phyloP scores from a whole-genome alignment of 2,888 invertebrate species.

The Silvanus unidentatus region DNA sequence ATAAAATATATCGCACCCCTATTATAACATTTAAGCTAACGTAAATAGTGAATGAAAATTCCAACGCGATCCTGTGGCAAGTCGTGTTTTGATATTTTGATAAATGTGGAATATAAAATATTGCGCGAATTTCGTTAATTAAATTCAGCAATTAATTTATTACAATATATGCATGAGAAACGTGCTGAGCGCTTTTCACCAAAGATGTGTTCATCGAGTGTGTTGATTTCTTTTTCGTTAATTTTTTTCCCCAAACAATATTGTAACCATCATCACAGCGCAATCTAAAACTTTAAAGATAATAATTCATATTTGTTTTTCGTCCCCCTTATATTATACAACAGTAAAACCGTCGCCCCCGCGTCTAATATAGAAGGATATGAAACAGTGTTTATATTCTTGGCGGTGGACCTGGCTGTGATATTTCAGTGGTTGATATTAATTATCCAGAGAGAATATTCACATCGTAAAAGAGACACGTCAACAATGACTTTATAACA shows the following conservation, averaged over 20 bases:
- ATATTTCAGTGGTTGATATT: slow-evolving; percentile 30
- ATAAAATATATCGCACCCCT: slow-evolving; percentile 29
- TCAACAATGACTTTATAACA: slow-evolving; percentile 42
- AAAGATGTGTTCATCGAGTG: too few species aligned
- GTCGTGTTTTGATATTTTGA: slow-evolving; percentile 28
- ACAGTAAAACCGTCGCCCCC: too few species aligned
- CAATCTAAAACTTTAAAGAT: too few species aligned
- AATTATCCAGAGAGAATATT: slow-evolving; percentile 40
- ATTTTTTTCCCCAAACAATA: too few species aligned
- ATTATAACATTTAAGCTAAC: slow-evolving; percentile 22
- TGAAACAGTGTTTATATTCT: slow-evolving; percentile 15
- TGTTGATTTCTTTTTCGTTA: too few species aligned
- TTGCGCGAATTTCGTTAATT: slow-evolving; percentile 7
- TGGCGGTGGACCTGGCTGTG: slow-evolving; percentile 24
- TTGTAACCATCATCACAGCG: too few species aligned
- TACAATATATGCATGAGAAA: background rate
- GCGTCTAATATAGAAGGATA: too few species aligned
- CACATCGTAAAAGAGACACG: slow-evolving; percentile 42
- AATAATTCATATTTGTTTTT: too few species aligned
- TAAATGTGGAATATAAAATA: slow-evolving; percentile 27
- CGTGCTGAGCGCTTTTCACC: too few species aligned
- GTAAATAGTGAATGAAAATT: slow-evolving; percentile 19
- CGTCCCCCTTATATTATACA: too few species aligned
- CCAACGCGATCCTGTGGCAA: slow-evolving; percentile 20
- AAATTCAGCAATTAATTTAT: background rate